phyloP scores from a whole-genome alignment of 2,888 invertebrate genomes.

The Thyatira batis region DNA sequence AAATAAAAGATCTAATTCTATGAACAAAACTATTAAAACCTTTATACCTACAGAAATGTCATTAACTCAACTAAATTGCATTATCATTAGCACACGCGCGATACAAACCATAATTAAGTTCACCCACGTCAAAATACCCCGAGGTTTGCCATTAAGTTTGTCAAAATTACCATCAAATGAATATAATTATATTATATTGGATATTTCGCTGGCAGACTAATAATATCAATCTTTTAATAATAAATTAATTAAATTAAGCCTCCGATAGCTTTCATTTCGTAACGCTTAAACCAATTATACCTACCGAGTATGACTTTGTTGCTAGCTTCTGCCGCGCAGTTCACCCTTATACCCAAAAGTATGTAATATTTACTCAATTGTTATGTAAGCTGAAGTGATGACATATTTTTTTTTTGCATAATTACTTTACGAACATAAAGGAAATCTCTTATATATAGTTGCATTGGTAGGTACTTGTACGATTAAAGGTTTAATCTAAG shows the following conservation, averaged over 20 bases:
- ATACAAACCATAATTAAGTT: neutral
- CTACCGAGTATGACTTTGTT: too few species aligned
- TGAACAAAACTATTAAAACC: too few species aligned
- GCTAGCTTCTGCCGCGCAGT: too few species aligned
- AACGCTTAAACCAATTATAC: neutral
- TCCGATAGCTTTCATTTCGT: neutral
- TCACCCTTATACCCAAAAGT: too few species aligned
- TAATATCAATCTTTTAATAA: neutral
- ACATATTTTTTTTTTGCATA: too few species aligned
- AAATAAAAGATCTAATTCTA: too few species aligned
- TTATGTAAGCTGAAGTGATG: too few species aligned
- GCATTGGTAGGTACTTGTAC: too few species aligned
- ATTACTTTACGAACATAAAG: too few species aligned
- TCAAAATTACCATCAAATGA: neutral
- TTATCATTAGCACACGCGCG: neutral
- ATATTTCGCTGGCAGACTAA: neutral
- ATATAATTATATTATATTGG: neutral
- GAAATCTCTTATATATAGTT: too few species aligned
- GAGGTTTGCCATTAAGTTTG: conserved; percentile 3
- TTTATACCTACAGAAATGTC: neutral
- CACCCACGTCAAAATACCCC: neutral
- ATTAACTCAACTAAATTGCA: neutral
- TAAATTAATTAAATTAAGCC: neutral
- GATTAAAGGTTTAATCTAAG: too few species aligned
- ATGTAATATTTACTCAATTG: too few species aligned